Evolutionary conservation across 2,888 invertebrate genomes (phyloP), one percentile per base, ranked within the genome.

Genomic region (Ypsolopha scabrella): DNA sequence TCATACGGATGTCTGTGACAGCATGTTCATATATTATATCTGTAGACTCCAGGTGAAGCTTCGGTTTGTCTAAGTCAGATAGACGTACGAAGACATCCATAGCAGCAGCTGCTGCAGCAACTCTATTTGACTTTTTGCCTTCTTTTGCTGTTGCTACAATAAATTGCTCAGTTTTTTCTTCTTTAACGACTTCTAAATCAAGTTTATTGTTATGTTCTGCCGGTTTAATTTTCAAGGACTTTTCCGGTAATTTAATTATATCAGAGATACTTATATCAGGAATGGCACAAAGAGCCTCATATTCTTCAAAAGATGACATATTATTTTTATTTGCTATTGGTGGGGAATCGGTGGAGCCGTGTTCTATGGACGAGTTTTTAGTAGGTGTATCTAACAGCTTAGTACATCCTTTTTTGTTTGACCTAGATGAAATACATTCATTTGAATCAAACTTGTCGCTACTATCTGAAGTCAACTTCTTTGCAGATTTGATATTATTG

Each of bases 61-160:
- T 88, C 39, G 78, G 67, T 62, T 92, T 92, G 67, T 94, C 94
- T 70, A 95, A 86, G 68, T 95, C 94, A 1, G 94, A 94, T 7
- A 95, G 79, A 64, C 91, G 91, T 0, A 95, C 94, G 67, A 93
- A 93, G 51, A 82, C 78, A 57, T 79, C 78, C 10, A 61, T 53
- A 3, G 60, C 43, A 24, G 24, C 24, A 24, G 24, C 24, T 24
- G 24, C 24, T 24, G 24, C 24, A 24, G 24, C 24, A 24, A 14
- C 63, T 56, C 35, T 41, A 11, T 13, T 41, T 3, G 39, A n/a
- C 9, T 39, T n/a, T n/a, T n/a, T 39, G 11, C 1, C 39, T 39
- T 39, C 39, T n/a, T 39, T 39, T 24, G 24, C 37, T 37, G 11
- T 39, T 41, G n/a, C n/a, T 7, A 41, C 46, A 46, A 46, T n/a